Evolutionary conservation across 2,113 vertebrate genomes (phyloP).

Genomic region (Pachypanchax playfairii): DNA sequence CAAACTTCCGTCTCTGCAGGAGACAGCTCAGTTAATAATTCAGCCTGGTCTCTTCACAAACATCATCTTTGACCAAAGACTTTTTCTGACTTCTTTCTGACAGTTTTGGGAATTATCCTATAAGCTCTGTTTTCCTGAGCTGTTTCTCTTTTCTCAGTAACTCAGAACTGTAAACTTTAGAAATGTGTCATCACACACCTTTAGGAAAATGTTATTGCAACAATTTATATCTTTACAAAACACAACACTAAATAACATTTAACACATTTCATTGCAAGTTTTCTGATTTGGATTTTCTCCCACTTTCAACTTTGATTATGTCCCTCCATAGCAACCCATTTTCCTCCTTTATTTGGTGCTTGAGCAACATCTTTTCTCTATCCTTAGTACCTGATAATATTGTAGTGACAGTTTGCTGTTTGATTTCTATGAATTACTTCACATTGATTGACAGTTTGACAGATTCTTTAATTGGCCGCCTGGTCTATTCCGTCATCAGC

Average conservation of each 20-base stretch:
- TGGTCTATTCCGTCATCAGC: constrained; percentile 59
- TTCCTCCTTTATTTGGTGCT: constrained; percentile 54
- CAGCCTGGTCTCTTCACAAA: constrained; percentile 9
- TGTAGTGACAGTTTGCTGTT: constrained; percentile 59
- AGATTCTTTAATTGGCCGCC: constrained; percentile 62
- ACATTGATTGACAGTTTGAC: constrained; percentile 68
- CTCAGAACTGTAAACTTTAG: constrained; percentile 1
- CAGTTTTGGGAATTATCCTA: not conserved
- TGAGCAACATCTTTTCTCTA: constrained; percentile 46
- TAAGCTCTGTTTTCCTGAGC: not conserved
- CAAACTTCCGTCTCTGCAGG: not conserved
- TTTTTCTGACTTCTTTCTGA: constrained; percentile 1
- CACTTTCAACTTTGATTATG: constrained; percentile 45
- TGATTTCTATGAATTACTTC: constrained; percentile 64
- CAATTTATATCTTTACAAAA: too few species aligned
- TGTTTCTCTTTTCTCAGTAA: constrained; percentile 11
- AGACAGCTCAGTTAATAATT: constrained; percentile 24
- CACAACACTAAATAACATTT: constrained; percentile 5
- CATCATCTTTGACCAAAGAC: constrained; percentile 1
- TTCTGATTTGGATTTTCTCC: constrained; percentile 8
- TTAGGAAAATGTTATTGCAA: not conserved
- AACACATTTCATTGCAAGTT: not conserved
- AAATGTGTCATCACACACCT: not conserved
- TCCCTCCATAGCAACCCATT: constrained; percentile 41
- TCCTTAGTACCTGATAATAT: constrained; percentile 62